These are phyloP conservation scores for Carapus acus DNA, from an alignment of 2,797 vertebrate species.

Conservation along the genomic window DNA sequence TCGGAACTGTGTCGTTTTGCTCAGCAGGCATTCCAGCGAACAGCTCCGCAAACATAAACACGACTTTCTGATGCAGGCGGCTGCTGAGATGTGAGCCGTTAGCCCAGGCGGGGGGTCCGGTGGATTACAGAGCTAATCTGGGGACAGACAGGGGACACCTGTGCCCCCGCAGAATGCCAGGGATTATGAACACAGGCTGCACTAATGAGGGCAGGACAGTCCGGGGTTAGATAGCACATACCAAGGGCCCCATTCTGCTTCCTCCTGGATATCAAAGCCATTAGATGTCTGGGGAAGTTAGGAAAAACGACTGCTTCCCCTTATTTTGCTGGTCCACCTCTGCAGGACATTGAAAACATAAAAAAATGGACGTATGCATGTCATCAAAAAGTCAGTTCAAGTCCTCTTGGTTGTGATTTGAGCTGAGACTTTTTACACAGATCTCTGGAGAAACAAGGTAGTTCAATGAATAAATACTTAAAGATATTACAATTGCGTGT, in stretches of 20 bases:
- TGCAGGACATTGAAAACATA: constrained; percentile 5
- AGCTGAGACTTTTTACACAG: too few species aligned
- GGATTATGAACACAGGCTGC: constrained; percentile 69
- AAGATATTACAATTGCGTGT: constrained; percentile 4
- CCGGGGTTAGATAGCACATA: constrained; percentile 28
- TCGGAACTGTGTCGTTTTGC: constrained; percentile 45
- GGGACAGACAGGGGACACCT: constrained; percentile 77
- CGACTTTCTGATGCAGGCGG: constrained; percentile 31
- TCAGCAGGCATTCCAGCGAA: constrained; percentile 45
- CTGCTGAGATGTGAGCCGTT: constrained; percentile 20
- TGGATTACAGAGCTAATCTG: constrained; percentile 75
- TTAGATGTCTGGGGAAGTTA: constrained; percentile 6
- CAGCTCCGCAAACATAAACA: constrained; percentile 65
- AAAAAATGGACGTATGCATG: constrained; percentile 2
- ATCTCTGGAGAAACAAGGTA: too few species aligned
- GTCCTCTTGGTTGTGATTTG: too few species aligned
- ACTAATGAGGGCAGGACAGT: constrained; percentile 63
- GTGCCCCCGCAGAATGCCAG: constrained; percentile 59
- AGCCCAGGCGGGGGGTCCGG: constrained; percentile 39
- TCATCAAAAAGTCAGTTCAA: too few species aligned
- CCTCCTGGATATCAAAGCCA: constrained; percentile 33
- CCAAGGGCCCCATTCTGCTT: constrained; percentile 16
- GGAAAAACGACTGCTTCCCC: constrained; percentile 7
- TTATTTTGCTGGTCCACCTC: neutral
- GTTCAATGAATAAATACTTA: too few species aligned